Conservation (phyloP, 2,888 invertebrate species). For the Hemicrepidius hirtus region DNA sequence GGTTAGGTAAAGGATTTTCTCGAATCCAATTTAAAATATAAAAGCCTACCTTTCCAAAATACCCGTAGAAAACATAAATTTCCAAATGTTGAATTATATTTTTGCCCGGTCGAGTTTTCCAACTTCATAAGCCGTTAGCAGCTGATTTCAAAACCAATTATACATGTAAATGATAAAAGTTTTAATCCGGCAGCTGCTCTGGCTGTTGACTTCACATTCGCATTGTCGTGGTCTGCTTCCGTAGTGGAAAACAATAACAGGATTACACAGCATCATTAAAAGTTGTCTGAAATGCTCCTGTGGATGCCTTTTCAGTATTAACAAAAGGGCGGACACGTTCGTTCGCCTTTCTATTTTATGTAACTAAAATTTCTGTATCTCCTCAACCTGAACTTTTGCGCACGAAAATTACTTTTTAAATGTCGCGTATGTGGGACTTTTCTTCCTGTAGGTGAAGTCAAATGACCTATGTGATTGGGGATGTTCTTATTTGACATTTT, state of each 20-base stretch:
- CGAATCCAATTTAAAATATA: too few species aligned
- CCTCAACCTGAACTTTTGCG: slow-evolving; percentile 32
- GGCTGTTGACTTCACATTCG: slow-evolving; percentile 50
- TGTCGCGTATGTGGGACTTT: too few species aligned
- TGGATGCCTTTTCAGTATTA: slow-evolving; percentile 39
- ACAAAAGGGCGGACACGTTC: slow-evolving; percentile 31
- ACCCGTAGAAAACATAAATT: too few species aligned
- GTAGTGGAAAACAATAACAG: slow-evolving; percentile 50
- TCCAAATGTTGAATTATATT: slow-evolving; percentile 6
- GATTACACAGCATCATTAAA: slow-evolving; percentile 51
- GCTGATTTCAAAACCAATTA: slow-evolving; percentile 49
- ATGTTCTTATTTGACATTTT: slow-evolving; percentile 19
- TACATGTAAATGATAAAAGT: slow-evolving; percentile 52
- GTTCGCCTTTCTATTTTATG: slow-evolving; percentile 4
- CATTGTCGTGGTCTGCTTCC: slow-evolving; percentile 49
- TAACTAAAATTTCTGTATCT: too few species aligned
- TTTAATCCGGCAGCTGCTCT: slow-evolving; percentile 47
- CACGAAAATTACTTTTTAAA: slow-evolving; percentile 32
- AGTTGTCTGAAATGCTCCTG: slow-evolving; percentile 42
- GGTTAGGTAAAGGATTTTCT: too few species aligned
- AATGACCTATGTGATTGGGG: slow-evolving; percentile 31
- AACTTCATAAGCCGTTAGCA: slow-evolving; percentile 29
- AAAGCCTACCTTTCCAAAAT: too few species aligned
- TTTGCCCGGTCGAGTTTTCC: slow-evolving; percentile 15
- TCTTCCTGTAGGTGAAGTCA: slow-evolving; percentile 34